Conservation (phyloP, 2,113 vertebrate genomes). For the Eurypyga helias region DNA sequence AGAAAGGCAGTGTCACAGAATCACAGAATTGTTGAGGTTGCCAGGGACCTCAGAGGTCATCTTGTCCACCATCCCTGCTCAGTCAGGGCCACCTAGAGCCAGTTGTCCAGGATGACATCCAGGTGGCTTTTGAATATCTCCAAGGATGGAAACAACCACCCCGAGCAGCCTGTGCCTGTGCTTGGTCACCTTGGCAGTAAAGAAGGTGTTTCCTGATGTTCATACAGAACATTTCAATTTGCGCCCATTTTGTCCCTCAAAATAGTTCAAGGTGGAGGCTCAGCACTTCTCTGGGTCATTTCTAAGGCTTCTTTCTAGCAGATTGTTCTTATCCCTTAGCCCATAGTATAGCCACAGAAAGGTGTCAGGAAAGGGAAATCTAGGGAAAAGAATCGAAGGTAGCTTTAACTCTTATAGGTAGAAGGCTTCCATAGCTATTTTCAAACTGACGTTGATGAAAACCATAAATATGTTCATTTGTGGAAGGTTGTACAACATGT, state of each 20-base stretch:
- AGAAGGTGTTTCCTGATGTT: not conserved
- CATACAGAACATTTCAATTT: not conserved
- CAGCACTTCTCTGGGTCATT: not conserved
- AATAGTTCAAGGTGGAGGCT: not conserved
- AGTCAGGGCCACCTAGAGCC: not conserved
- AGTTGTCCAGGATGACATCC: not conserved
- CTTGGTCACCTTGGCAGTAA: not conserved
- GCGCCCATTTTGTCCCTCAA: not conserved
- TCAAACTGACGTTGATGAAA: not conserved
- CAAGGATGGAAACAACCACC: not conserved
- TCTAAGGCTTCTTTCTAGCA: not conserved
- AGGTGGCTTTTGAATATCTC: not conserved
- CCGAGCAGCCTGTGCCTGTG: not conserved
- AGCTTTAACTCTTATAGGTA: not conserved
- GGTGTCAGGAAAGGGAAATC: not conserved
- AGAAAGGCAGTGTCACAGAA: not conserved
- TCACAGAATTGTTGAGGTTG: not conserved
- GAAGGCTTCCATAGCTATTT: not conserved
- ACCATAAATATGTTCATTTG: not conserved
- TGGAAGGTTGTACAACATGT: not conserved
- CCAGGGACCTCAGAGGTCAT: not conserved
- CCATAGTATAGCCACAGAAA: not conserved
- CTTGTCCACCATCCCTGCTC: not conserved
- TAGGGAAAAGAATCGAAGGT: not conserved
- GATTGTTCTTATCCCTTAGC: not conserved